These are phyloP conservation scores for Corvus moneduloides DNA, from an alignment of 2,113 vertebrate species.

Conservation along the genomic window DNA sequence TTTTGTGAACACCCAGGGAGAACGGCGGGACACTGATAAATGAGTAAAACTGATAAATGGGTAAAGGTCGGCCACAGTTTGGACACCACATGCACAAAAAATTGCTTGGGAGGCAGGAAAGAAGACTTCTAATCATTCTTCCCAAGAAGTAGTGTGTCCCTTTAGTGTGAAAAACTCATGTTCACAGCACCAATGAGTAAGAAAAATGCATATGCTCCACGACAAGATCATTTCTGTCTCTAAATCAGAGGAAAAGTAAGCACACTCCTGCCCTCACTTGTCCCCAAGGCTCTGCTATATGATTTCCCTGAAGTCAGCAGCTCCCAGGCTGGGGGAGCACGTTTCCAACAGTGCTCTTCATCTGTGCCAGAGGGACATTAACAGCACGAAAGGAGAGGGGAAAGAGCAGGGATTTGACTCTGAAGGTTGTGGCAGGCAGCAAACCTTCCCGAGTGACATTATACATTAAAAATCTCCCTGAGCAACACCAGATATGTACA, in stretches of 20 bases:
- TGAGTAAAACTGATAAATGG: not conserved
- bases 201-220: not conserved
- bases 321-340: not conserved
- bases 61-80: accelerated
- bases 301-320: not conserved
- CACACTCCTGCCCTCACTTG: not conserved
- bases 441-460: accelerated
- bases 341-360: accelerated
- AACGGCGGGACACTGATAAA: not conserved
- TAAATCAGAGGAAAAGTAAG: not conserved
- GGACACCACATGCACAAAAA: not conserved
- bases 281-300: not conserved
- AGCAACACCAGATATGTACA: not conserved
- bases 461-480: not conserved
- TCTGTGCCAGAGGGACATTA: not conserved
- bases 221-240: not conserved
- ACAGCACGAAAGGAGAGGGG: not conserved
- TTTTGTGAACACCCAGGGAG: not conserved
- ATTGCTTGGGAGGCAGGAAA: not conserved
- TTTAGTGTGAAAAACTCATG: not conserved
- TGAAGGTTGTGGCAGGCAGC: not conserved
- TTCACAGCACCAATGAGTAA: not conserved
- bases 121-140: not conserved
- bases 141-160: not conserved
- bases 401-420: not conserved